A percentile compares a stretch with the other conserved stretches of the same genome.
These are phyloP conservation scores for Baccha elongata DNA, from an alignment of 2,888 invertebrate species.

Conservation along the genomic window DNA sequence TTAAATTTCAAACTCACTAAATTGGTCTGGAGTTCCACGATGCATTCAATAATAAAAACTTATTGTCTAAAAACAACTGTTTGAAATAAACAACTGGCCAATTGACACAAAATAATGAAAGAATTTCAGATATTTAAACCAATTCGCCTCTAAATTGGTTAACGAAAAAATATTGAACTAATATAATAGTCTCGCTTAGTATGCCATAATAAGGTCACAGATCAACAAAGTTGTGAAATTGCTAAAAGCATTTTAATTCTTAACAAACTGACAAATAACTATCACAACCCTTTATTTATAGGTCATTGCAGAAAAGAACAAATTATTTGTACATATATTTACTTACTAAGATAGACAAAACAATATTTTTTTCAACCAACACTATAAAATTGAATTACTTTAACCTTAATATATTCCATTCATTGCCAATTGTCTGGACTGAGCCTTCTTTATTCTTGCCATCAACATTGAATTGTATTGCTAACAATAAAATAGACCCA, in stretches of 20 bases:
- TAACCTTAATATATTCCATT: constrained; percentile 7
- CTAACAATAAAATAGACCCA: constrained; percentile 25
- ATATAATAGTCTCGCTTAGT: no score
- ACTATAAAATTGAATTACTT: constrained; percentile 25
- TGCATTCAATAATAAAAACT: no score
- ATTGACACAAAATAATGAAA: no score
- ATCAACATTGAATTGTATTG: constrained; percentile 34
- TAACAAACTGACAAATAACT: not conserved
- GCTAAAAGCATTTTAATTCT: not conserved
- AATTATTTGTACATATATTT: not conserved
- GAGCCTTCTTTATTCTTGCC: not conserved
- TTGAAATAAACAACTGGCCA: no score
- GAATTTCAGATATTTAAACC: no score
- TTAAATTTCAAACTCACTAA: no score
- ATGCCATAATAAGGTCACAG: no score
- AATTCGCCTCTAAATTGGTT: no score
- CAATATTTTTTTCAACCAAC: not conserved
- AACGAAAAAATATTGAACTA: no score
- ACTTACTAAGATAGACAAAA: not conserved
- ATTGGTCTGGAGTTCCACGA: no score
- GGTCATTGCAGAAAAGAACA: constrained; percentile 10
- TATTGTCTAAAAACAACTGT: no score
- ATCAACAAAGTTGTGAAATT: no score
- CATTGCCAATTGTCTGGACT: constrained; percentile 22
- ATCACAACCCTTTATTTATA: not conserved